These are phyloP conservation scores for Anthophora plumipes DNA, from an alignment of 2,888 invertebrate species.

Conservation along the genomic window DNA sequence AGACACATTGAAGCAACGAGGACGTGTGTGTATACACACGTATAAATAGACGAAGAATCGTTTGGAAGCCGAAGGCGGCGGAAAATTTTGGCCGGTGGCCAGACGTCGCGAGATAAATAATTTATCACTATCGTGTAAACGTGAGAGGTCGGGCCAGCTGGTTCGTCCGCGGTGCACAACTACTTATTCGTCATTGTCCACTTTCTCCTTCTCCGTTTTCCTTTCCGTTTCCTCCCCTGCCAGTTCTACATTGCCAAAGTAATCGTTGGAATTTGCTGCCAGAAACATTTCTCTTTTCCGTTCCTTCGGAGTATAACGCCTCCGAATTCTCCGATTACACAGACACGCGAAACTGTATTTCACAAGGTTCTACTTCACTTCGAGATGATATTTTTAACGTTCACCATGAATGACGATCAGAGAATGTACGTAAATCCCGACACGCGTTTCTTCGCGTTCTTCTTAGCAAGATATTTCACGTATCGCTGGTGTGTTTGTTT, in stretches of 20 bases:
- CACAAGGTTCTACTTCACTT: too few species aligned
- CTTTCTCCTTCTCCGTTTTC: slow-evolving; percentile 55
- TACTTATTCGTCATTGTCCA: slow-evolving; percentile 65
- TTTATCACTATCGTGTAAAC: slow-evolving; percentile 78
- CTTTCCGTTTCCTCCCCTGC: slow-evolving; percentile 31
- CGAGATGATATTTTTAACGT: neutral
- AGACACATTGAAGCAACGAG: neutral
- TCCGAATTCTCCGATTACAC: too few species aligned
- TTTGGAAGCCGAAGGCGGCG: slow-evolving; percentile 52
- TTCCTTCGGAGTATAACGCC: too few species aligned
- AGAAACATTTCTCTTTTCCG: slow-evolving; percentile 11
- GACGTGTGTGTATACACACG: slow-evolving; percentile 13
- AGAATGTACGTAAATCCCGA: slow-evolving; percentile 3
- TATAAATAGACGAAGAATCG: slow-evolving; percentile 63
- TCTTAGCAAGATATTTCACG: slow-evolving; percentile 8
- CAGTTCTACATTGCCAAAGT: neutral
- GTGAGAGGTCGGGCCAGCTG: slow-evolving; percentile 69
- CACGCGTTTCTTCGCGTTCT: neutral
- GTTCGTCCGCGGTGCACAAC: slow-evolving; percentile 45
- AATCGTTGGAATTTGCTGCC: slow-evolving; percentile 13
- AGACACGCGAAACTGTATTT: too few species aligned
- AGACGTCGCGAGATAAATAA: slow-evolving; percentile 79
- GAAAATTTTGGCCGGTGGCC: slow-evolving; percentile 77
- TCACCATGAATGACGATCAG: slow-evolving; percentile 21
- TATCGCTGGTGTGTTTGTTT: neutral